Base-by-base conservation (phyloP, 2,113 vertebrate genomes). In the Limanda limanda region DNA sequence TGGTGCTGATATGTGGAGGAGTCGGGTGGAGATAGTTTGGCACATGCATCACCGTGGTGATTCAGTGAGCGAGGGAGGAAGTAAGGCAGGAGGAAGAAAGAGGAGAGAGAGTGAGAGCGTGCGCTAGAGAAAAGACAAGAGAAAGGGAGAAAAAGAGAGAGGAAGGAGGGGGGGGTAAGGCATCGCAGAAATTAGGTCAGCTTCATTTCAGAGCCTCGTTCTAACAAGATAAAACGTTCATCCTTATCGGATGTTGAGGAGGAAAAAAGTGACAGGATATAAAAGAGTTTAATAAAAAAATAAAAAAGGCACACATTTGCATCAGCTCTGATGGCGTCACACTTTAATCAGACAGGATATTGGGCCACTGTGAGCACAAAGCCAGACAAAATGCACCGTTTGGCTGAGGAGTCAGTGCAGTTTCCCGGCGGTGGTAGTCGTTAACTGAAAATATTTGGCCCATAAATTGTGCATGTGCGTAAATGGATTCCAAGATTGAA, bases 171-270 rank as follows among this genome's bases (percentile, higher is more conserved):
- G 56, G 61, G 58, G 72, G 40, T 40, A 74, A 82, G 84, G 87
- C 73, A 71, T 81, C 20, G 40, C 65, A 69, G 87, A 92, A 95
- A 94, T 92, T 87, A 92, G 91, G 92, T 93, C 92, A 93, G 90
- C 89, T 91, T 84, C 88, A 84, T 93, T 90, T 90, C 86, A 89
- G 81, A 76, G 78, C 68, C 65, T 86, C 74, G 68, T 79, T 87
- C 84, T 82, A 78, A 81, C 40, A 5, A 89, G 86, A 92, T 90
- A 81, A 90, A 89, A 83, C 76, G n/a, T 76, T 87, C 85, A 84
- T 88, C 76, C 56, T 86, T 81, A 86, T 91, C 64, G 51, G 59
- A 78, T 79, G 76, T 71, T 69, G 58, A 70, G 37, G 68, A 40
- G 27, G 65, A 57, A 67, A 71, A 57, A 62, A 75, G 71, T 60